A percentile compares a stretch with the other conserved stretches of the same genome.
These are phyloP conservation scores for Hyphantria cunea DNA, from an alignment of 1,140 invertebrate species.

Conservation along the genomic window DNA sequence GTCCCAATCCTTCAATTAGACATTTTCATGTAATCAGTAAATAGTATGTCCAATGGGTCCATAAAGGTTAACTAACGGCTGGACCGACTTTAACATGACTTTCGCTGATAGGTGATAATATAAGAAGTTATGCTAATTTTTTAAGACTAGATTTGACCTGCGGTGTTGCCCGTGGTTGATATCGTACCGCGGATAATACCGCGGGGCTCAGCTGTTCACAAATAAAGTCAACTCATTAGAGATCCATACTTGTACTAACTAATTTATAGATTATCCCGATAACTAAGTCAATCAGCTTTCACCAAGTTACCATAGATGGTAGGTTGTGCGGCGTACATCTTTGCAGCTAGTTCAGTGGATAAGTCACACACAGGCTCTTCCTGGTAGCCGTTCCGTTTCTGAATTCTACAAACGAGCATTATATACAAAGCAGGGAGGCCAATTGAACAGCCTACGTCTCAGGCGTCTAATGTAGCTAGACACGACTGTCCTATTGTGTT, in stretches of 20 bases:
- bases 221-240: constrained; percentile 35
- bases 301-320: constrained; percentile 57
- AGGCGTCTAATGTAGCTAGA: constrained; percentile 63
- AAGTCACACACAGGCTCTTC: constrained; percentile 57
- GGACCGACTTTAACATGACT: too few species aligned
- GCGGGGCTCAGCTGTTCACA: too few species aligned
- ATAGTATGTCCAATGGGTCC: too few species aligned
- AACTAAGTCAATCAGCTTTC: constrained; percentile 61
- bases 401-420: constrained; percentile 67
- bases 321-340: constrained; percentile 51
- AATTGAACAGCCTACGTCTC: constrained; percentile 56
- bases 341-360: constrained; percentile 47
- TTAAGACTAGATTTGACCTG: too few species aligned
- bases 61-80: too few species aligned
- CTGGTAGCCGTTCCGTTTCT: constrained; percentile 58
- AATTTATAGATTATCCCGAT: constrained; percentile 50
- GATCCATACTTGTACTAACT: constrained; percentile 32
- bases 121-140: too few species aligned
- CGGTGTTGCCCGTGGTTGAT: too few species aligned
- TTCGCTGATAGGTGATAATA: too few species aligned
- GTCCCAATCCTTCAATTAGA: too few species aligned
- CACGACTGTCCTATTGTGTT: constrained; percentile 73
- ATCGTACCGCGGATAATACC: too few species aligned
- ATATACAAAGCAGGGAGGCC: constrained; percentile 69
- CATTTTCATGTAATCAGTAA: too few species aligned